Evolutionary conservation across 2,888 invertebrate genomes (phyloP).

Genomic region (Tenthredo distinguenda): DNA sequence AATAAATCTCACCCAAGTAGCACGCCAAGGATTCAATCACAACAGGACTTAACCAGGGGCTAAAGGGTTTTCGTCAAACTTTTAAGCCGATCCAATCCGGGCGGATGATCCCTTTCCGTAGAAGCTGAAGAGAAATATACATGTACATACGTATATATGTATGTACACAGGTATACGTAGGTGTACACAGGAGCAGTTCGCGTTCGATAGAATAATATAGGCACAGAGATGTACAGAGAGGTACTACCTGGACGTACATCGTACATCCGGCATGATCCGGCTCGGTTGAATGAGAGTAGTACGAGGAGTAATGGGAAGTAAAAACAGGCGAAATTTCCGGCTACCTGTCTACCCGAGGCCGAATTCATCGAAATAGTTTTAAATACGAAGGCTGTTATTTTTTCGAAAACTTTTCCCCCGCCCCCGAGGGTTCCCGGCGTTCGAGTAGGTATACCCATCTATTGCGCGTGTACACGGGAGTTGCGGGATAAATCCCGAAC

Average conservation of each 20-base stretch:
- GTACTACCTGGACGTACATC: not conserved
- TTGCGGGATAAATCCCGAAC: constrained; percentile 20
- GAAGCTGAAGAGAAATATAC: not conserved
- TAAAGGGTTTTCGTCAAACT: constrained; percentile 43
- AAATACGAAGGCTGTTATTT: not conserved
- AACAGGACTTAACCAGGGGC: constrained; percentile 23
- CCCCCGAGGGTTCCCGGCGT: not conserved
- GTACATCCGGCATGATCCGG: not conserved
- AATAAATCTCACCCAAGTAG: not conserved
- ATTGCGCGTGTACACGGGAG: not conserved
- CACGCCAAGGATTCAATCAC: constrained; percentile 37
- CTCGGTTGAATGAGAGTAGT: not conserved
- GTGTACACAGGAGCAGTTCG: not conserved
- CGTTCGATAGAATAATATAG: not conserved
- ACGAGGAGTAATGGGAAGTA: not conserved
- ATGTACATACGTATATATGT: not conserved
- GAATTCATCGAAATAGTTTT: not conserved
- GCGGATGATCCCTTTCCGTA: constrained; percentile 35
- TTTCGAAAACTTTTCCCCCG: not conserved
- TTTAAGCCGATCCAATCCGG: constrained; percentile 43
- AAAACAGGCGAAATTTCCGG: not conserved
- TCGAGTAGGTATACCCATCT: not conserved
- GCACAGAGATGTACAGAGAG: not conserved
- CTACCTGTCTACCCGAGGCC: not conserved
- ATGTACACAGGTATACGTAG: not conserved